Conservation (phyloP, 2,888 invertebrate genomes). For the Erannis defoliaria region DNA sequence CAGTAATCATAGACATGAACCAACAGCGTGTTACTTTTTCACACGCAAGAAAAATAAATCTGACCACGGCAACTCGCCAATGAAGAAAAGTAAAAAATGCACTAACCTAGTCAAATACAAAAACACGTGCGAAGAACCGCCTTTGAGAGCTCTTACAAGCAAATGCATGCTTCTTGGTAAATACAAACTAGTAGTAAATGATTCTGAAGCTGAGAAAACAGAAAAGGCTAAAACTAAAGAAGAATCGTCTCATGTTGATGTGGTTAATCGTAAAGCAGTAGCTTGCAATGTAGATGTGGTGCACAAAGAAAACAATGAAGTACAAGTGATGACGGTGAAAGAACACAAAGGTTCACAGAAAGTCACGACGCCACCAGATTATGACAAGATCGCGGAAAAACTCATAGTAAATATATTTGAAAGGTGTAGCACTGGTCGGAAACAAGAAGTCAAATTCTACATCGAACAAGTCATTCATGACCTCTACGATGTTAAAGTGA, state of each 20-base stretch:
- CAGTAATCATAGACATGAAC: conserved; percentile 40
- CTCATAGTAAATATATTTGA: conserved; percentile 64
- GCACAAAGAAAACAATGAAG: conserved; percentile 47
- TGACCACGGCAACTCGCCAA: conserved; percentile 39
- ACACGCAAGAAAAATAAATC: conserved; percentile 48
- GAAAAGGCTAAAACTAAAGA: conserved; percentile 2
- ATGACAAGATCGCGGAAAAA: conserved; percentile 66
- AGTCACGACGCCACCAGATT: conserved; percentile 54
- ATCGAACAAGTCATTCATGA: conserved; percentile 68
- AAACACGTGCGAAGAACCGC: conserved; percentile 66
- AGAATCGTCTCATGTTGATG: not conserved
- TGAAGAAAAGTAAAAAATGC: conserved; percentile 72
- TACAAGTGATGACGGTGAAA: conserved; percentile 52
- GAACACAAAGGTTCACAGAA: conserved; percentile 57
- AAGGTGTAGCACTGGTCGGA: conserved; percentile 44
- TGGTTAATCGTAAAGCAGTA: conserved; percentile 27
- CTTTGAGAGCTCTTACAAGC: conserved; percentile 60
- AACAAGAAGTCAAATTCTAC: conserved; percentile 52
- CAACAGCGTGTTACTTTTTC: conserved; percentile 62
- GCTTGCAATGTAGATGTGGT: conserved; percentile 41
- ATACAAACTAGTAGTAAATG: conserved; percentile 49
- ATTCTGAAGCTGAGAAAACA: conserved; percentile 24
- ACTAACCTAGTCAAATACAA: conserved; percentile 75
- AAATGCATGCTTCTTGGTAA: conserved; percentile 66
- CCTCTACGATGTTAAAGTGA: conserved; percentile 60